phyloP scores from a whole-genome alignment of 2,888 invertebrate genomes.

The Bombyx huttoni region DNA sequence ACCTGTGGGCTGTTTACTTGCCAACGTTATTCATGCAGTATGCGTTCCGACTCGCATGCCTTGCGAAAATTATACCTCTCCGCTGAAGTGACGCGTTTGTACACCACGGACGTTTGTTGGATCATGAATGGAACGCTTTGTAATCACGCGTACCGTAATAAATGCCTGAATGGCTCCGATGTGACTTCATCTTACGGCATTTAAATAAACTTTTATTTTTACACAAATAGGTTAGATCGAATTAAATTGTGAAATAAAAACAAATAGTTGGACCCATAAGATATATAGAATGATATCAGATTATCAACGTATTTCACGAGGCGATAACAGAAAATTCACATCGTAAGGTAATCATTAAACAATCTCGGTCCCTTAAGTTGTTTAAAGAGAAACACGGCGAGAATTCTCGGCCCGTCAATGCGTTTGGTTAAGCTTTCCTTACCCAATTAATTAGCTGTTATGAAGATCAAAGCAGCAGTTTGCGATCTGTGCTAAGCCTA shows the following conservation, averaged over 20 bases:
- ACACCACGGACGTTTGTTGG: not conserved
- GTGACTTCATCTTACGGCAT: too few species aligned
- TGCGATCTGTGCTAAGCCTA: conserved; percentile 42
- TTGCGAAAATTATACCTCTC: conserved; percentile 10
- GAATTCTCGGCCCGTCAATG: conserved; percentile 37
- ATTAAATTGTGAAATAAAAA: too few species aligned
- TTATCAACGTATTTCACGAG: not conserved
- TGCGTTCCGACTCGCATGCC: conserved; percentile 8
- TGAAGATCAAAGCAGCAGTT: conserved; percentile 59
- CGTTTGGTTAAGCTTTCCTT: conserved; percentile 45
- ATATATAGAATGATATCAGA: too few species aligned
- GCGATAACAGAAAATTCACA: conserved; percentile 2
- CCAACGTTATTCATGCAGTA: conserved; percentile 14
- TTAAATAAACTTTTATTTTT: too few species aligned
- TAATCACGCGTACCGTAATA: too few species aligned
- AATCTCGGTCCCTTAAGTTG: conserved; percentile 28
- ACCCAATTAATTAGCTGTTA: conserved; percentile 60
- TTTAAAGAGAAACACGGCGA: conserved; percentile 18
- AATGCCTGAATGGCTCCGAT: too few species aligned
- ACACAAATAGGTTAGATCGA: too few species aligned
- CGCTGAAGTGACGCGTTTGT: conserved; percentile 3
- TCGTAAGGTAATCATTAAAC: conserved; percentile 24
- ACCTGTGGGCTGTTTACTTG: conserved; percentile 12
- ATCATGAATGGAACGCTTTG: too few species aligned
- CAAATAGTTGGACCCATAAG: too few species aligned